A percentile compares a stretch with the other conserved stretches of the same genome.
These are phyloP conservation scores for Chionodraco myersi DNA, from an alignment of 2,113 vertebrate genomes.

Conservation along the genomic window DNA sequence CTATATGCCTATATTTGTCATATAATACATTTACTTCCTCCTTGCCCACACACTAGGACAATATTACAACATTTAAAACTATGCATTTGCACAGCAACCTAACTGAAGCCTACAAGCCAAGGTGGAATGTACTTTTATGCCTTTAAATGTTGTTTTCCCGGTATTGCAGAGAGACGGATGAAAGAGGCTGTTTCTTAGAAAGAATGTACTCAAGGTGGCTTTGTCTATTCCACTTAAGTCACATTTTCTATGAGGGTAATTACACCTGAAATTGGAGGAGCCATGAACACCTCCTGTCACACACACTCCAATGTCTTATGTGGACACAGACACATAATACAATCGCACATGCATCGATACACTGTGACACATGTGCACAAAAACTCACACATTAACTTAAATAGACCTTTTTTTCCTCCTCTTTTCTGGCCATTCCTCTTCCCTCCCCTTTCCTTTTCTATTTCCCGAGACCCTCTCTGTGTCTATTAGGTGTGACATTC, in stretches of 20 bases:
- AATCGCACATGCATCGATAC: slow-evolving; percentile 7
- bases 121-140: slow-evolving; percentile 5
- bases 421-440: slow-evolving; percentile 28
- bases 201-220: slow-evolving; percentile 25
- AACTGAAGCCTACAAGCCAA: neutral
- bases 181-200: slow-evolving; percentile 30
- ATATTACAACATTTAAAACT: neutral
- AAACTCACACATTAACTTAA: slow-evolving; percentile 17
- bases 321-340: slow-evolving; percentile 13
- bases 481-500: slow-evolving; percentile 84
- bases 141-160: slow-evolving; percentile 28
- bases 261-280: slow-evolving; percentile 79
- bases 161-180: slow-evolving; percentile 5
- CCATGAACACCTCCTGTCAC: slow-evolving; percentile 54
- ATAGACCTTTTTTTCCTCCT: slow-evolving; percentile 36
- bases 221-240: slow-evolving; percentile 73
- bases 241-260: slow-evolving; percentile 73
- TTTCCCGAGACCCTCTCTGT: slow-evolving; percentile 70
- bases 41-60: no score
- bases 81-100: neutral
- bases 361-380: neutral
- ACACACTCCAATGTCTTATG: slow-evolving; percentile 58
- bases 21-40: no score
- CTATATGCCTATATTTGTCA: no score
- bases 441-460: slow-evolving; percentile 44